Evolutionary conservation across 2,797 vertebrate species (phyloP).

Genomic region (Picus viridis): DNA sequence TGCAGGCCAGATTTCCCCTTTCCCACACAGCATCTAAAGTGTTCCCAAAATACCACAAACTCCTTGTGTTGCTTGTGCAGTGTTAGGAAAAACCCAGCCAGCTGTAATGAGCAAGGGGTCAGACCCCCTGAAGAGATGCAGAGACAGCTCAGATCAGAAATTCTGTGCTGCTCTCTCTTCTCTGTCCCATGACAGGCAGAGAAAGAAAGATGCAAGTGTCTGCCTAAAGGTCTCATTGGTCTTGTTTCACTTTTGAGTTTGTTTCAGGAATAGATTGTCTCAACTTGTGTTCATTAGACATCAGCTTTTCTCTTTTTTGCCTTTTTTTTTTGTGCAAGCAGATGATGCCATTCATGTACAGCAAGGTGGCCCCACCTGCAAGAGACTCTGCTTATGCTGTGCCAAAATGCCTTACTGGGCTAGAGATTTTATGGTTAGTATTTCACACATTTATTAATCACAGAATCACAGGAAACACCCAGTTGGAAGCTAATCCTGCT

Average conservation of each 20-base stretch:
- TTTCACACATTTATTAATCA: too few relatives aligned
- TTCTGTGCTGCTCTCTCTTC: too few relatives aligned
- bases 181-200: background rate
- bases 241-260: background rate
- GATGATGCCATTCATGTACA: too few relatives aligned
- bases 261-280: background rate
- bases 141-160: background rate
- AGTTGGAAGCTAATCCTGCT: too few relatives aligned
- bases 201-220: background rate
- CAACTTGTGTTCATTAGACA: background rate
- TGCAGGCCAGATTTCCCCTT: background rate
- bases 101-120: background rate
- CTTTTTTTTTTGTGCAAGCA: background rate
- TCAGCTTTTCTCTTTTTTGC: background rate
- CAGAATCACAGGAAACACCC: too few relatives aligned
- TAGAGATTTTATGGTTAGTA: too few relatives aligned
- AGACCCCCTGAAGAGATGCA: background rate
- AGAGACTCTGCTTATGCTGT: too few relatives aligned
- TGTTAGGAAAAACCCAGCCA: background rate
- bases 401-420: too few relatives aligned
- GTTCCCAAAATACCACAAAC: background rate
- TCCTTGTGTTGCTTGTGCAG: background rate
- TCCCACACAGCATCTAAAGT: background rate
- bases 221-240: background rate
- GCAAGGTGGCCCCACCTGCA: too few relatives aligned